These are phyloP conservation scores for Pogonognathellus flavescens DNA, from an alignment of 1,140 invertebrate genomes.

Conservation along the genomic window DNA sequence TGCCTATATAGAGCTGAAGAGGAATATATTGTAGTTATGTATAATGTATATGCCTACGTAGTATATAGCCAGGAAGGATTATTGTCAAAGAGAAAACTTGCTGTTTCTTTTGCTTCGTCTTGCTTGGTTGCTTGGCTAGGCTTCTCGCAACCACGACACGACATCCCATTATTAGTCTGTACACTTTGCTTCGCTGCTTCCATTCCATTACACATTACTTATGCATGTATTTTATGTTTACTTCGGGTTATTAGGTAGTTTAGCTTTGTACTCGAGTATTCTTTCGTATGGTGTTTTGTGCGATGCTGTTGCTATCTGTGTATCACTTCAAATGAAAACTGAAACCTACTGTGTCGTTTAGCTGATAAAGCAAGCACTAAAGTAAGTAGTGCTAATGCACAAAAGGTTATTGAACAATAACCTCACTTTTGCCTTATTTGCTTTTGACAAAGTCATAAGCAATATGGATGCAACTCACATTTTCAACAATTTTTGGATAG, in stretches of 20 bases:
- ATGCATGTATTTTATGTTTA: background rate
- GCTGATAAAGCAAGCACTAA: too few relatives aligned
- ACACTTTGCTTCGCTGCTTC: background rate
- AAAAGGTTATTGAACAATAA: too few relatives aligned
- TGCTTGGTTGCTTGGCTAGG: slow-evolving; percentile 3
- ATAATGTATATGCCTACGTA: background rate
- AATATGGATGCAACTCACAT: too few relatives aligned
- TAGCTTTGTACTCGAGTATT: background rate
- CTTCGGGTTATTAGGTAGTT: background rate
- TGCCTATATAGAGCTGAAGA: background rate
- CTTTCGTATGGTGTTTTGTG: background rate
- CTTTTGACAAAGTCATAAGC: too few relatives aligned
- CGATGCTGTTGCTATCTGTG: too few relatives aligned
- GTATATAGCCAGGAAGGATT: background rate
- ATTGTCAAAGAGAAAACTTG: background rate
- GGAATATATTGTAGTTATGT: background rate
- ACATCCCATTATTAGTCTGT: slow-evolving; percentile 1
- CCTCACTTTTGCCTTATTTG: too few relatives aligned
- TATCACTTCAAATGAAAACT: too few relatives aligned
- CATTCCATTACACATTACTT: slow-evolving; percentile 11
- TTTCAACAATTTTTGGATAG: too few relatives aligned
- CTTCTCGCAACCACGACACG: slow-evolving; percentile 2
- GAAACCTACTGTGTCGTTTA: too few relatives aligned
- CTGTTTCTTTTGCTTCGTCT: background rate
- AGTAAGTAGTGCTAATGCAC: too few relatives aligned